Evolutionary conservation across 1,140 invertebrate species (phyloP).

Genomic region (Nephotettix cincticeps): DNA sequence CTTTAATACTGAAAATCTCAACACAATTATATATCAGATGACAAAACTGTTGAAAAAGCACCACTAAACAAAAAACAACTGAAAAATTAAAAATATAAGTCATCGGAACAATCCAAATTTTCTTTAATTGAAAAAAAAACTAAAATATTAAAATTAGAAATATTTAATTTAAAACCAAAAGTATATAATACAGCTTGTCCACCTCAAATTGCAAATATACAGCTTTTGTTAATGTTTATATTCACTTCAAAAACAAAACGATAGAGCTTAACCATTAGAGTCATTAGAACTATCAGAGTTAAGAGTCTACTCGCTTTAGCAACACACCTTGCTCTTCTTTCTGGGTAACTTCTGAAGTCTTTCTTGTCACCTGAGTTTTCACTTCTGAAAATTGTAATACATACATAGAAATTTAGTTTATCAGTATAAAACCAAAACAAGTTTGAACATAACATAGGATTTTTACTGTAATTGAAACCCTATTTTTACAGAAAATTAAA

Average conservation of each 20-base stretch:
- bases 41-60: slow-evolving; percentile 7
- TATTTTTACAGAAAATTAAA: too few relatives aligned
- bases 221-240: slow-evolving; percentile 6
- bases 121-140: neutral
- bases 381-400: slow-evolving; percentile 3
- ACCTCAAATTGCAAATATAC: slow-evolving; percentile 19
- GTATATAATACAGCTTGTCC: slow-evolving; percentile 12
- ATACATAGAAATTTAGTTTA: too few relatives aligned
- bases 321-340: slow-evolving; percentile 18
- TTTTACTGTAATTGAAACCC: too few relatives aligned
- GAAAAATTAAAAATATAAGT: too few relatives aligned
- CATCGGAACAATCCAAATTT: neutral
- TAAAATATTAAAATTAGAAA: neutral
- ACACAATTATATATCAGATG: slow-evolving; percentile 6
- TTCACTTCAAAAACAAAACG: neutral
- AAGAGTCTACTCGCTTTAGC: slow-evolving; percentile 9
- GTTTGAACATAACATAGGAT: too few relatives aligned
- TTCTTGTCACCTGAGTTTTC: slow-evolving; percentile 8
- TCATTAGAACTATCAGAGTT: neutral
- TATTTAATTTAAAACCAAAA: neutral
- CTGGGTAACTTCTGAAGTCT: neutral
- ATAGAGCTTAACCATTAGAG: neutral
- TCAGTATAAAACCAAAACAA: too few relatives aligned
- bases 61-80: neutral
- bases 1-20: slow-evolving; percentile 21